phyloP scores from a whole-genome alignment of 1,140 invertebrate species.

The Cherax quadricarinatus region DNA sequence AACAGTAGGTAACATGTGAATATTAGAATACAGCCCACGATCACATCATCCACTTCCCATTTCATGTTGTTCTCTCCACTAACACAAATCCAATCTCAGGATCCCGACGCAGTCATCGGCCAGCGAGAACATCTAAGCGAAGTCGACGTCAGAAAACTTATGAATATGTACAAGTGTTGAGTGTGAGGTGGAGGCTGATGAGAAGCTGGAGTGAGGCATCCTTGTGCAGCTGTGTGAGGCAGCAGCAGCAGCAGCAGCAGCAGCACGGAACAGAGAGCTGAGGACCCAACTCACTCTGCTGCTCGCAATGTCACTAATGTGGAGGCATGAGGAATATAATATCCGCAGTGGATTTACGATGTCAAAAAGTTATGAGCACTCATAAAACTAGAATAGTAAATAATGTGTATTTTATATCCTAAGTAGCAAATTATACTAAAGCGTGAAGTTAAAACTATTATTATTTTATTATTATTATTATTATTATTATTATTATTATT shows the following conservation, averaged over 20 bases:
- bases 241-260: background rate
- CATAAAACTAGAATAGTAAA: too few relatives aligned
- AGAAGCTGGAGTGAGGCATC: too few relatives aligned
- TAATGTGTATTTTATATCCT: too few relatives aligned
- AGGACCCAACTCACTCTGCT: background rate
- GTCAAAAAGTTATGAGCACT: background rate
- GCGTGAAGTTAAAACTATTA: too few relatives aligned
- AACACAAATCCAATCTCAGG: conserved; percentile 72
- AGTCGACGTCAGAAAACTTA: conserved; percentile 78
- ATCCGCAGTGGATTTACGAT: background rate
- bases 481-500: too few relatives aligned
- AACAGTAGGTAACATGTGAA: too few relatives aligned
- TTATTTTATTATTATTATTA: too few relatives aligned
- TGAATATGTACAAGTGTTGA: conserved; percentile 77
- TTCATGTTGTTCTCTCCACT: background rate
- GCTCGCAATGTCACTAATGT: background rate
- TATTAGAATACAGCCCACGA: too few relatives aligned
- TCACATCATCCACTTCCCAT: background rate
- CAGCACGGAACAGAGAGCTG: too few relatives aligned
- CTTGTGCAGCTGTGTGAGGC: background rate
- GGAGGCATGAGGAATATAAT: background rate
- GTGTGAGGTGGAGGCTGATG: background rate
- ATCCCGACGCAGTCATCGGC: conserved; percentile 76
- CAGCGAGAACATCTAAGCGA: conserved; percentile 78
- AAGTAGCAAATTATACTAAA: too few relatives aligned